These are phyloP conservation scores for Centruroides sculpturatus DNA, from an alignment of 1,140 invertebrate species.

Conservation along the genomic window DNA sequence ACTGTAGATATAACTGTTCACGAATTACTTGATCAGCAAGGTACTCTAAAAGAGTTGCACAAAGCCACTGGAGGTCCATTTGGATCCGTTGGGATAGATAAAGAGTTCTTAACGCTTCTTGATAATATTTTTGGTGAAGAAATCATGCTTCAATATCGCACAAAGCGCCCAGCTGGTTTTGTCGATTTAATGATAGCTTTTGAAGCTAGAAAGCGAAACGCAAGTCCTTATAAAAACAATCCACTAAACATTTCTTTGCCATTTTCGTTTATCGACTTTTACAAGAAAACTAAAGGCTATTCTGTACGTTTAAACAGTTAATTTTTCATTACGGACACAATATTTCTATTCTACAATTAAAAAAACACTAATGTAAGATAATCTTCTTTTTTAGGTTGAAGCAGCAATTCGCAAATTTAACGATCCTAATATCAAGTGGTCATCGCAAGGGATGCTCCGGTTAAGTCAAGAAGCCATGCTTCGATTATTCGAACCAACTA, in stretches of 20 bases:
- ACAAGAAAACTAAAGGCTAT: constrained; percentile 33
- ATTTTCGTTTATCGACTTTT: constrained; percentile 44
- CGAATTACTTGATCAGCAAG: constrained; percentile 32
- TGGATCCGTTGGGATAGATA: constrained; percentile 38
- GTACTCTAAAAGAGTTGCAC: constrained; percentile 39
- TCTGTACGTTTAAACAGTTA: constrained; percentile 1
- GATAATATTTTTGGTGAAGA: constrained; percentile 37
- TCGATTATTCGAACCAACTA: constrained; percentile 36
- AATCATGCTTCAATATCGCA: constrained; percentile 37
- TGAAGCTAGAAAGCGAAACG: constrained; percentile 41
- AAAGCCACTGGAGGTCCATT: constrained; percentile 43
- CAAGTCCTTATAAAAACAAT: constrained; percentile 32
- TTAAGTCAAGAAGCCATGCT: constrained; percentile 36
- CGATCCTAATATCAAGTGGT: constrained; percentile 17
- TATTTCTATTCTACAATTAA: too few relatives aligned
- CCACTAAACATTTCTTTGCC: constrained; percentile 41
- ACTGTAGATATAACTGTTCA: constrained; percentile 49
- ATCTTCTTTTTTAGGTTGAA: constrained; percentile 21
- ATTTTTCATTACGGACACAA: too few relatives aligned
- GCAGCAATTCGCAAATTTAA: constrained; percentile 29
- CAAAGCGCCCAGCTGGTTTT: constrained; percentile 37
- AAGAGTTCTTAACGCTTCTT: constrained; percentile 39
- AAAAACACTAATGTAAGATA: too few relatives aligned
- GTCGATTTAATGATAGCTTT: constrained; percentile 43
- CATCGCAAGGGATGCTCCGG: constrained; percentile 37